Percentiles rank a stretch among this genome's conserved stretches.
These are phyloP conservation scores for Aphidoletes aphidimyza DNA, from an alignment of 2,888 invertebrate species.

Conservation along the genomic window DNA sequence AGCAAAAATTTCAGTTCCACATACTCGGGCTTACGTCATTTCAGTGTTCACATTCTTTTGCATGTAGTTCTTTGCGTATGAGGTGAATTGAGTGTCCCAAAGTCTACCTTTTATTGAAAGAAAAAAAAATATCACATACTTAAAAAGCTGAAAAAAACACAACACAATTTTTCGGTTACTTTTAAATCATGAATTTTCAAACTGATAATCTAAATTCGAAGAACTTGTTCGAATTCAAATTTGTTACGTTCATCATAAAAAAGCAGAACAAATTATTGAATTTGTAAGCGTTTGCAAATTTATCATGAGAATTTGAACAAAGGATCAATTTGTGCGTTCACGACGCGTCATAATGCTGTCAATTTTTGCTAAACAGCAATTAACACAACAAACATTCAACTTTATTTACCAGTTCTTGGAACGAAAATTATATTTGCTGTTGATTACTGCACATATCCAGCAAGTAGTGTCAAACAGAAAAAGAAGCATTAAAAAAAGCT, in stretches of 20 bases:
- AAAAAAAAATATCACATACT: background rate
- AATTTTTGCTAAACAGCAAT: background rate
- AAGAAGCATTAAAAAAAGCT: background rate
- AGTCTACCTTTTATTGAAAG: background rate
- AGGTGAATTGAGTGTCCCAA: slow-evolving; percentile 10
- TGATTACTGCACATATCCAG: background rate
- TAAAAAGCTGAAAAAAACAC: too few relatives aligned
- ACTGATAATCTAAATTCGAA: too few relatives aligned
- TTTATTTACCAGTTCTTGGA: background rate
- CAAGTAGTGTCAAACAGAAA: background rate
- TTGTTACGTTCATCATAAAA: too few relatives aligned
- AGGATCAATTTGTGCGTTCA: background rate
- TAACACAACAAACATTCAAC: background rate
- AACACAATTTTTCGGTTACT: too few relatives aligned
- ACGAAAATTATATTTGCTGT: background rate
- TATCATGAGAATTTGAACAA: background rate
- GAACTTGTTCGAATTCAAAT: too few relatives aligned
- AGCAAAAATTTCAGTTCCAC: background rate
- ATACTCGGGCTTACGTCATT: slow-evolving; percentile 1
- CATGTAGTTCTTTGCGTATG: background rate
- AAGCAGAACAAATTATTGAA: background rate
- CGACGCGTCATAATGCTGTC: background rate
- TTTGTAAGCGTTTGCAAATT: background rate
- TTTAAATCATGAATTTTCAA: too few relatives aligned
- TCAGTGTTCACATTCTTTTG: background rate